A percentile compares a stretch with the other conserved stretches of the same genome.
phyloP scores from a whole-genome alignment of 2,797 vertebrate genomes.

The Phaenicophaeus curvirostris region DNA sequence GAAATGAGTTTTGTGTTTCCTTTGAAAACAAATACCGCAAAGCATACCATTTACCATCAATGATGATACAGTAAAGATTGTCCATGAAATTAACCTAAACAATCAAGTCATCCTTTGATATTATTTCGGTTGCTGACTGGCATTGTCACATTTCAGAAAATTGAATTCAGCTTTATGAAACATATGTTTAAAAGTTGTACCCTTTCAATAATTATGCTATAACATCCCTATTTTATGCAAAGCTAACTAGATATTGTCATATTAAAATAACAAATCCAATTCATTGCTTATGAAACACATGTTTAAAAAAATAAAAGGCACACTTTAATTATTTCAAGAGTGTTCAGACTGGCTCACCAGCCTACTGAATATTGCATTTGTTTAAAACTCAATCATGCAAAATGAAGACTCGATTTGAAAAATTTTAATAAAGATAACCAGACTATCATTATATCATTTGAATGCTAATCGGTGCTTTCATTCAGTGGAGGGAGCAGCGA shows the following conservation, averaged over 20 bases:
- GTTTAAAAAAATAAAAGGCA: slow-evolving; percentile 93
- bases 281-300: slow-evolving; percentile 98
- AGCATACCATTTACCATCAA: slow-evolving; percentile 21
- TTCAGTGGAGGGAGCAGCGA: slow-evolving; percentile 87
- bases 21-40: slow-evolving; percentile 19
- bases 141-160: slow-evolving; percentile 92
- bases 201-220: slow-evolving; percentile 97
- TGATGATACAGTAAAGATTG: slow-evolving; percentile 36
- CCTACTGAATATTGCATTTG: slow-evolving; percentile 99
- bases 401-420: slow-evolving; percentile 99
- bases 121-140: slow-evolving; percentile 85
- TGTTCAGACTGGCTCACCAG: slow-evolving; percentile 80
- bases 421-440: slow-evolving; percentile 99
- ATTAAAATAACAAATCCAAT: slow-evolving; percentile 98
- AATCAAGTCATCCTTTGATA: slow-evolving; percentile 80
- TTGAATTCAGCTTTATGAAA: slow-evolving; percentile 95
- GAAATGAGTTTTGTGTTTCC: background rate
- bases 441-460: slow-evolving; percentile 98
- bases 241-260: slow-evolving; percentile 96
- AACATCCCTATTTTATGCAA: slow-evolving; percentile 95
- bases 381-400: slow-evolving; percentile 99
- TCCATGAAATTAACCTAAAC: slow-evolving; percentile 54
- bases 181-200: slow-evolving; percentile 98
- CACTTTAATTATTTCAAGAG: slow-evolving; percentile 98
- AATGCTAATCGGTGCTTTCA: slow-evolving; percentile 98